A percentile compares a stretch with the other conserved stretches of the same genome.
Conservation (phyloP, 2,797 vertebrate species). For the Pseudotriccus pelzelni region DNA sequence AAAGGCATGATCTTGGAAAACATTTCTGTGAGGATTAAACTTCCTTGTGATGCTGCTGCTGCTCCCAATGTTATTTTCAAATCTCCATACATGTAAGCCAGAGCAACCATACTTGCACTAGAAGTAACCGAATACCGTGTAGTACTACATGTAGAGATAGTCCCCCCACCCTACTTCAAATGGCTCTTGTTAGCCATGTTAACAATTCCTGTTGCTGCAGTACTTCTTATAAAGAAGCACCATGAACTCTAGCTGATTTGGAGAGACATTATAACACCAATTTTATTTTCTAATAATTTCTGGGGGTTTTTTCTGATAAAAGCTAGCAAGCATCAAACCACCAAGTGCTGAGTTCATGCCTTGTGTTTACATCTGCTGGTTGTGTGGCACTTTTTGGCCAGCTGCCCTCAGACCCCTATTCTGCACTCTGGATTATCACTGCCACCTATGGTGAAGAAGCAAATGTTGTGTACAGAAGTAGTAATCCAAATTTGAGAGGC, state of each 20-base stretch:
- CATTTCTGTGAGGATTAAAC: not conserved
- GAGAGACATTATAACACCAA: not conserved
- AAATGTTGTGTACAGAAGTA: not conserved
- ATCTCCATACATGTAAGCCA: fast-evolving
- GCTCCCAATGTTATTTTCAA: not conserved
- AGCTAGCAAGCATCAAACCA: not conserved
- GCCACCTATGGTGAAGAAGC: not conserved
- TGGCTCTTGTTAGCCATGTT: not conserved
- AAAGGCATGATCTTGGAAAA: not conserved
- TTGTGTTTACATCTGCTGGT: not conserved
- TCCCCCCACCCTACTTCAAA: not conserved
- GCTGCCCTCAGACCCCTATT: not conserved
- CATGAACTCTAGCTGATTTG: not conserved
- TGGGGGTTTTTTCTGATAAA: not conserved
- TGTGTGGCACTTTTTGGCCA: not conserved
- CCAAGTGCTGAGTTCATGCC: not conserved
- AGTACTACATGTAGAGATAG: not conserved
- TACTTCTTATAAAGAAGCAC: not conserved
- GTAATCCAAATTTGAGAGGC: not conserved
- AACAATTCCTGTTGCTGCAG: not conserved
- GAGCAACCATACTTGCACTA: not conserved
- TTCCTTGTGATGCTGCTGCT: not conserved
- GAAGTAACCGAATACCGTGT: not conserved
- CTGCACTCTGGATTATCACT: not conserved
- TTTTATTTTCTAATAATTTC: not conserved